A percentile compares a stretch with the other conserved stretches of the same genome.
Evolutionary conservation across 2,888 invertebrate genomes (phyloP).

Genomic region (Drosophila atripex): DNA sequence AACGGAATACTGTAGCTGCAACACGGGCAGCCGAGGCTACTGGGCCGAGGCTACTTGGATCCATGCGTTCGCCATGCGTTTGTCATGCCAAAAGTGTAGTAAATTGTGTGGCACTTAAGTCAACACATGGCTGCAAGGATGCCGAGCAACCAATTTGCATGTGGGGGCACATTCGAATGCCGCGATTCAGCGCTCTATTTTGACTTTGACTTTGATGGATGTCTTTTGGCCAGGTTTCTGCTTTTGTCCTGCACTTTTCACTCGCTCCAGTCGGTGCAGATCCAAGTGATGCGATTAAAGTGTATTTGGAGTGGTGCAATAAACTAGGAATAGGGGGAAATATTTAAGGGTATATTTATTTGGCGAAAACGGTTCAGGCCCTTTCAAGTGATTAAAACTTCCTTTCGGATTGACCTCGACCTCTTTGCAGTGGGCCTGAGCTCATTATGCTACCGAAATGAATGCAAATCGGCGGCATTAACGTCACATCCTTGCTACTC

Average conservation of each 20-base stretch:
- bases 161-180: conserved; percentile 46
- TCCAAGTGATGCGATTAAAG: conserved; percentile 29
- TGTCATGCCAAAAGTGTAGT: conserved; percentile 82
- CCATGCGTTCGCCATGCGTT: conserved; percentile 78
- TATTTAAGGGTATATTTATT: neutral
- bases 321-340: neutral
- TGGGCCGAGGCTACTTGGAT: conserved; percentile 56
- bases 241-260: conserved; percentile 24
- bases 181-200: conserved; percentile 76
- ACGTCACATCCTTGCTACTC: conserved; percentile 53
- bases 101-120: conserved; percentile 81
- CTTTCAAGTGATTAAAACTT: conserved; percentile 1
- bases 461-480: conserved; percentile 79
- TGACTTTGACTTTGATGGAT: conserved; percentile 84
- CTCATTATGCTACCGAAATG: conserved; percentile 73
- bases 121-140: conserved; percentile 64
- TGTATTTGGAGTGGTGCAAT: conserved; percentile 1
- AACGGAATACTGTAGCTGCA: conserved; percentile 5
- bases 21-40: conserved; percentile 5
- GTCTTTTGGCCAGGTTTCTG: conserved; percentile 60
- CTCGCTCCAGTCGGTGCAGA: conserved; percentile 22
- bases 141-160: conserved; percentile 71
- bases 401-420: conserved; percentile 26
- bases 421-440: conserved; percentile 13
- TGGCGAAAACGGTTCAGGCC: neutral